phyloP scores from a whole-genome alignment of 1,140 invertebrate species.

The Rhopalosiphum padi region DNA sequence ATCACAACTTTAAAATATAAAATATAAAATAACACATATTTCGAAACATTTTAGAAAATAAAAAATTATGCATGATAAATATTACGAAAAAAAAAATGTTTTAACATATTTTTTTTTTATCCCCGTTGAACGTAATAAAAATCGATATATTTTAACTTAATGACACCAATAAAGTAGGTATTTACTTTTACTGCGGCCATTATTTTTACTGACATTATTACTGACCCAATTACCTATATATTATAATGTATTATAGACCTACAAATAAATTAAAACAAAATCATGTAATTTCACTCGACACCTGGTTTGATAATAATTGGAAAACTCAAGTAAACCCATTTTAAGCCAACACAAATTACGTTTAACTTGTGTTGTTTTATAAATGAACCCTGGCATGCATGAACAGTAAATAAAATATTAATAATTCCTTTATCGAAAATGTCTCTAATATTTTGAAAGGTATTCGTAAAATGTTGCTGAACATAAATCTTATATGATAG shows the following conservation, averaged over 20 bases:
- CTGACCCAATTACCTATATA: background rate
- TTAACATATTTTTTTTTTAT: background rate
- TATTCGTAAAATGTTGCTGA: too few species aligned
- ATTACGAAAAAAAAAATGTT: background rate
- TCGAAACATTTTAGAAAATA: background rate
- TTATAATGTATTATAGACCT: background rate
- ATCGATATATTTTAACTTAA: background rate
- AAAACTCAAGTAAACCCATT: background rate
- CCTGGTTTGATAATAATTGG: conserved; percentile 23
- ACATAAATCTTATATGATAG: background rate
- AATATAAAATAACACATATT: background rate
- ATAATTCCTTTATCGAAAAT: background rate
- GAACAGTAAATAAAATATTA: background rate
- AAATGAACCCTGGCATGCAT: background rate
- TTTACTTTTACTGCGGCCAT: background rate
- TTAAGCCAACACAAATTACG: background rate
- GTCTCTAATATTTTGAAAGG: background rate
- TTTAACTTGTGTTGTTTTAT: background rate
- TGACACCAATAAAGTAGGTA: background rate
- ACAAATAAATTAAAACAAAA: background rate
- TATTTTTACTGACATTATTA: background rate
- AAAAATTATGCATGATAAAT: background rate
- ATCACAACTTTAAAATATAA: background rate
- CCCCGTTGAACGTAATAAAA: background rate
- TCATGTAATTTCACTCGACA: background rate